Percentiles rank a stretch among this genome's conserved stretches.
Conservation (phyloP, 2,888 invertebrate genomes). For the Zhuqinia jingwanae region DNA sequence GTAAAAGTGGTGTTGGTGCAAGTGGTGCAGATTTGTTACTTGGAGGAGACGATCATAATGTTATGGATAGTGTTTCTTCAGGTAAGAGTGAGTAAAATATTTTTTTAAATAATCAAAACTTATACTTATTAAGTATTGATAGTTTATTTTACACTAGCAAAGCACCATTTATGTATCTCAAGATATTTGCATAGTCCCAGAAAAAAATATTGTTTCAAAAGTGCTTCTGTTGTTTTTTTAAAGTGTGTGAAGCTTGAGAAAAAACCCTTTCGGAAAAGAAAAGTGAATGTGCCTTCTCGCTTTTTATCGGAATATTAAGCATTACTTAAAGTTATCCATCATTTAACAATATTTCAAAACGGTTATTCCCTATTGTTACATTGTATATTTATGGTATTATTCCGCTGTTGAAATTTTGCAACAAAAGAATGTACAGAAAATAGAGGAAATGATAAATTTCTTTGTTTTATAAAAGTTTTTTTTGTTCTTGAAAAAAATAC, state of each 20-base stretch:
- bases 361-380: not conserved
- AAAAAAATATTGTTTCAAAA: no score
- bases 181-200: no score
- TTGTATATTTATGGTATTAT: not conserved
- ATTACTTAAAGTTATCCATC: no score
- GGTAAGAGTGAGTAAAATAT: constrained; percentile 72
- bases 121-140: no score
- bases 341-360: no score
- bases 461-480: constrained; percentile 16
- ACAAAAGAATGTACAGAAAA: not conserved
- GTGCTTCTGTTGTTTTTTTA: no score
- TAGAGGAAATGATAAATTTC: constrained; percentile 56
- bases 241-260: no score
- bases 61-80: constrained; percentile 77
- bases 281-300: no score
- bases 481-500: constrained; percentile 26
- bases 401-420: not conserved
- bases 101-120: not conserved
- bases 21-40: not conserved
- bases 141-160: no score
- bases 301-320: no score
- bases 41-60: constrained; percentile 68
- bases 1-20: constrained; percentile 21
- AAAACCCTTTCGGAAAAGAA: no score
- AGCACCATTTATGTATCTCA: no score